A percentile compares a stretch with the other conserved stretches of the same genome.
phyloP scores from a whole-genome alignment of 2,888 invertebrate species.

The Allygus modestus region DNA sequence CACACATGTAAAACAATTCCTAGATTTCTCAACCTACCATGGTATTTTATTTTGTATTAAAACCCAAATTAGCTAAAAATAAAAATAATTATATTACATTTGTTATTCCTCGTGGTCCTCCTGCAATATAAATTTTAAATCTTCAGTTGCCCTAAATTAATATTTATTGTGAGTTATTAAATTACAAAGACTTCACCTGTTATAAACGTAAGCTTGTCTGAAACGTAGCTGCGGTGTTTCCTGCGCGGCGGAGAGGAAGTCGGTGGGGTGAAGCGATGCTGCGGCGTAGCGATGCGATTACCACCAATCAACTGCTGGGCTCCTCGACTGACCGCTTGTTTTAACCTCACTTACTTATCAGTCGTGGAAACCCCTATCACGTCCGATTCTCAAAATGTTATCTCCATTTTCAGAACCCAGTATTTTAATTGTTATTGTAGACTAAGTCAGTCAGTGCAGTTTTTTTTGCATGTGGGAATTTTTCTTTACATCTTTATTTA shows the following conservation, averaged over 20 bases:
- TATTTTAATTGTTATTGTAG: not conserved
- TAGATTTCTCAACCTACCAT: too few relatives aligned
- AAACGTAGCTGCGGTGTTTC: not conserved
- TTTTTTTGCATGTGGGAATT: not conserved
- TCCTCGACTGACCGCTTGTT: constrained; percentile 2
- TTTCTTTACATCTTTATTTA: not conserved
- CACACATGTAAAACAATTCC: too few relatives aligned
- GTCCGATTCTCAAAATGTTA: constrained; percentile 13
- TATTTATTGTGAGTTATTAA: too few relatives aligned
- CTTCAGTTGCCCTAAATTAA: too few relatives aligned
- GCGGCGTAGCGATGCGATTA: not conserved
- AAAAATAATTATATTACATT: too few relatives aligned
- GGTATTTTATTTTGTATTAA: too few relatives aligned
- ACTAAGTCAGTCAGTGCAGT: not conserved
- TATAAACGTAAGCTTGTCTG: not conserved
- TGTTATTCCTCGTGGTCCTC: too few relatives aligned
- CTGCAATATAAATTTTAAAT: too few relatives aligned
- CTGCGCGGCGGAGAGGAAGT: not conserved
- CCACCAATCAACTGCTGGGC: not conserved
- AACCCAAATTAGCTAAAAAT: too few relatives aligned
- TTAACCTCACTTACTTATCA: not conserved
- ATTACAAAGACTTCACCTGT: too few relatives aligned
- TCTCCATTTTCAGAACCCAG: not conserved
- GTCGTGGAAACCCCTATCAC: not conserved
- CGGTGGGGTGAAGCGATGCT: not conserved